These are phyloP conservation scores for Metallyticus violacea DNA, from an alignment of 2,888 invertebrate genomes.

Conservation along the genomic window DNA sequence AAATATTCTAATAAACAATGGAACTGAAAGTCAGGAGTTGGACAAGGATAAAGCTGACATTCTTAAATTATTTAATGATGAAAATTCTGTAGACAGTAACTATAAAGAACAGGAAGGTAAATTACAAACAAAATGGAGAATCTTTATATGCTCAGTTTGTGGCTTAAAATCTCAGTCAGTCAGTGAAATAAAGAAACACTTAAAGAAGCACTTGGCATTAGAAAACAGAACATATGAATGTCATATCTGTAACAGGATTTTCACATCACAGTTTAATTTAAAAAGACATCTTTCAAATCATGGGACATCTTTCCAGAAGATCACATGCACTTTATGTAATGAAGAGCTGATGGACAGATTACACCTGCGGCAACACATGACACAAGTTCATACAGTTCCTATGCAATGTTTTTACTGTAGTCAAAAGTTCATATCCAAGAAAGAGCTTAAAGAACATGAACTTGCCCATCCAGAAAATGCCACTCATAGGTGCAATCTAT, in stretches of 20 bases:
- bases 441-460: conserved; percentile 21
- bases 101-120: neutral
- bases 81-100: neutral
- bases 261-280: conserved; percentile 29
- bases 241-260: conserved; percentile 28
- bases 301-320: neutral
- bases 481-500: conserved; percentile 11
- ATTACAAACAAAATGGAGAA: neutral
- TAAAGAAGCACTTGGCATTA: conserved; percentile 22
- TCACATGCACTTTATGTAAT: conserved; percentile 21
- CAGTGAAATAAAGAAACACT: conserved; percentile 25
- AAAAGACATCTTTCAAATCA: conserved; percentile 30
- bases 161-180: conserved; percentile 6
- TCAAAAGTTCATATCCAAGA: conserved; percentile 7
- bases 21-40: neutral
- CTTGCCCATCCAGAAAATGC: conserved; percentile 16
- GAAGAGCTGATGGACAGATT: conserved; percentile 16
- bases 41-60: neutral
- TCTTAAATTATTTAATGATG: neutral
- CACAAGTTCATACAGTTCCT: conserved; percentile 8
- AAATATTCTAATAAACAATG: neutral
- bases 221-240: conserved; percentile 18
- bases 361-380: conserved; percentile 24
- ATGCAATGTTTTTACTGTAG: conserved; percentile 16
- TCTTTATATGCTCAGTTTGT: conserved; percentile 29